Evolutionary conservation across 2,797 vertebrate genomes (phyloP), one percentile per base, ranked within the genome.

Genomic region (Oceanodroma leucorhoa): DNA sequence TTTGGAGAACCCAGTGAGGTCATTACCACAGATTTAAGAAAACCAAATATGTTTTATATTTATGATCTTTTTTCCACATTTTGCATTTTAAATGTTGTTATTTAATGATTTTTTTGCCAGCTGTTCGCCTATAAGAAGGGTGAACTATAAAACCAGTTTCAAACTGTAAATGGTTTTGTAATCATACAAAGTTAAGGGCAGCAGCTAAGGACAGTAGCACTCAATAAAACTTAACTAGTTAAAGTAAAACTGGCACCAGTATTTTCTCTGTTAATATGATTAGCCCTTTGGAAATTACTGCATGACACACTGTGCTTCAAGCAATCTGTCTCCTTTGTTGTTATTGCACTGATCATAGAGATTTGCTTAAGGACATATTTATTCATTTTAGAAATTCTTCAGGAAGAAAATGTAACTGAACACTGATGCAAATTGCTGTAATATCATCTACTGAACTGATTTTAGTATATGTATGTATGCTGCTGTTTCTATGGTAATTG

Each of bases 401-500:
- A 38, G 61, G 89, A 91, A 86, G 76, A 67, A 86, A 90, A 58
- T 7, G 36, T 54, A 83, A 82, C 55, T n/a, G 24, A 91, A 32
- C 51, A 20, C 18, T 15, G 77, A 79, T 66, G 71, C 32, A 93
- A 76, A 90, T 15, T 64, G 55, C 51, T 77, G 70, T 34, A 23
- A 58, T 87, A 73, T 11, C 66, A 43, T 3, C 65, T 58, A 78
- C 72, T 5, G 26, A 91, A 72, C 14, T 2, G 15, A 43, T 82
- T 76, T 79, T 61, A 45, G 38, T 41, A 12, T 38, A 60, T 10
- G 11, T 55, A 58, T 7, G 75, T 77, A 70, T 41, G 75, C 36
- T n/a, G 61, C 53, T 89, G 92, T 97, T 98, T 90, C 95, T 86
- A 88, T 94, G 92, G 96, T 94, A 95, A 97, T 89, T 75, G 30